Base-by-base conservation (phyloP, 2,797 vertebrate species). In the Urocyon cinereoargenteus region DNA sequence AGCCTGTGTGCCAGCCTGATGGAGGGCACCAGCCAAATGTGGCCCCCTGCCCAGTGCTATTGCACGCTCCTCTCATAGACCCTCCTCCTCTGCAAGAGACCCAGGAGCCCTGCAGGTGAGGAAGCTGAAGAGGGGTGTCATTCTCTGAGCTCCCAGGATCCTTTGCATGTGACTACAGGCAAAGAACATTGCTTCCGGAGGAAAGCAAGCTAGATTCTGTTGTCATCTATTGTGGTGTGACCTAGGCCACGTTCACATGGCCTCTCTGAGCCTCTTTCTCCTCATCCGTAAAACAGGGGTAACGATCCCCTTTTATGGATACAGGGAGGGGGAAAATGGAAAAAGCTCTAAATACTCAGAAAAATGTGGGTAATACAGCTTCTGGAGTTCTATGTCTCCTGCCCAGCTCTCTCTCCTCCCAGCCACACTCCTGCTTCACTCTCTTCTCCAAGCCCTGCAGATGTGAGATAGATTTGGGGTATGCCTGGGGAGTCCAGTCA, bases 221-320 rank as follows among this genome's bases (percentile, higher is more conserved):
- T 28, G 10, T 7, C 28, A 4, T 28, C 45, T 31, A 4, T 49
- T 84, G 91, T 73, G 93, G 62, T 40, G 49, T 57, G 45, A 82
- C 61, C 28, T 49, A 64, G 70, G 10, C 57, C 10, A 2, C 6
- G 22, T 45, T 31, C 87, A 75, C 7, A 55, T 9, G 2, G 8
- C 16, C 59, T 90, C 81, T 88, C 77, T 77, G 92, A 73, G 22
- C 31, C 83, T 81, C 77, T 83, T 70, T 77, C 19, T 90, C 73
- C 57, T 96, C 34, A 72, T 73, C 57, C 15, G 16, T 87, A 77
- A 92, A 64, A 81, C 40, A 34, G 15, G 19, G 11, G 53, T 45
- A 53, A 84, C 12, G 21, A 40, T 77, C 26, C 31, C 84, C 28
- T 14, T n/a, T 66, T 79, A 79, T 2, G 75, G 66, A 73, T 89